These are phyloP conservation scores for Tringa solitaria DNA, from an alignment of 2,113 vertebrate genomes.

Conservation along the genomic window DNA sequence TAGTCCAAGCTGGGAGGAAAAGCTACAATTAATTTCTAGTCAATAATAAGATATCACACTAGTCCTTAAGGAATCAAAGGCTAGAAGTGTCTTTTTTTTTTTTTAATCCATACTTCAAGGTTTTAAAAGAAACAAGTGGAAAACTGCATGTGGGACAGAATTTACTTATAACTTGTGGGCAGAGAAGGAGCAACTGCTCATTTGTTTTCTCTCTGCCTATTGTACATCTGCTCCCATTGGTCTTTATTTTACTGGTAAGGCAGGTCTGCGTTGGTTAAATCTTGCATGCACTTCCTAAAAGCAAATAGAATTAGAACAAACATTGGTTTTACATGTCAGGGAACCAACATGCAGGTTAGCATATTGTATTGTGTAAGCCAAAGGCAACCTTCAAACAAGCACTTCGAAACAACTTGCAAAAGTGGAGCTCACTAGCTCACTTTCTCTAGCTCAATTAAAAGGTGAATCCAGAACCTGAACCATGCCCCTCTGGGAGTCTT, in stretches of 20 bases:
- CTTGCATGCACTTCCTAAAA: not conserved
- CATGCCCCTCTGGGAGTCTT: not conserved
- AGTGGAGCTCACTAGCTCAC: too few relatives aligned
- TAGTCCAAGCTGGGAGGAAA: not conserved
- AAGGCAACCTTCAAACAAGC: not conserved
- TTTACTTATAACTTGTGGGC: not conserved
- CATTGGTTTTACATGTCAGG: not conserved
- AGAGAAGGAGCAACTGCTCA: not conserved
- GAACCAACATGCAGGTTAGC: fast-evolving
- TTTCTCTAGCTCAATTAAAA: not conserved
- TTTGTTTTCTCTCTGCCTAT: not conserved
- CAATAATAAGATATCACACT: not conserved
- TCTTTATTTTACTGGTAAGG: not conserved
- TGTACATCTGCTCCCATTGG: not conserved
- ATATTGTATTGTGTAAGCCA: not conserved
- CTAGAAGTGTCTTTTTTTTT: not conserved
- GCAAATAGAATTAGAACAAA: not conserved
- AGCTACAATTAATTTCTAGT: not conserved
- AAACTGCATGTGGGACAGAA: not conserved
- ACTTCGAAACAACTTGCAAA: not conserved
- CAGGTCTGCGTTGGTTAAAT: not conserved
- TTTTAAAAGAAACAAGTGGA: not conserved
- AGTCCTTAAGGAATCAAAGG: not conserved
- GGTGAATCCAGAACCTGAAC: not conserved
- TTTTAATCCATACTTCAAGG: not conserved